Evolutionary conservation across 2,797 vertebrate species (phyloP), one percentile per base, ranked within the genome.

Genomic region (Sebastes minor): DNA sequence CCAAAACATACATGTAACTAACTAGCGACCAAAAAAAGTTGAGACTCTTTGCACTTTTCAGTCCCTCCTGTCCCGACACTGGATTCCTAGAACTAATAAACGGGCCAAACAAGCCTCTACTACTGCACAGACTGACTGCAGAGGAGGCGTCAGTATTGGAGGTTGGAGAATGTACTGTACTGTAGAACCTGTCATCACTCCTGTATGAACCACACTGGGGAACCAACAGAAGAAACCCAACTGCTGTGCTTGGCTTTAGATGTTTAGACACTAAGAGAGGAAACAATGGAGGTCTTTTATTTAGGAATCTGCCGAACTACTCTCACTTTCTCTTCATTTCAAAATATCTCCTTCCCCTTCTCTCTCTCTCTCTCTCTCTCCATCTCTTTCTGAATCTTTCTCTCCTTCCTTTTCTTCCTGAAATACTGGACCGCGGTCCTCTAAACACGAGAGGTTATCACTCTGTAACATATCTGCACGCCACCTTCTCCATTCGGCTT

Each of bases 21-120:
- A 76, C 8, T 67, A 71, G 78, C 1, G 72, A 88, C 82, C 89
- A 87, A 85, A 86, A 60, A 27, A 52, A 35, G 20, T 72, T 78
- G 18, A n/a, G 63, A 78, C 76, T 83, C 75, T 74, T 74, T 86
- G 88, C 86, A 90, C 89, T 87, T 87, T 84, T 67, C 65, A 72
- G 84, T 25, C n/a, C 59, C 16, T 89, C 52, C 78, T 74, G 85
- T 90, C 87, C 75, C 30, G 3, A 90, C 90, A 93, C 89, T 92
- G 91, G 87, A 91, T 75, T 80, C 65, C 32, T 55, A 13, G 42
- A 49, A 22, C 6, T 33, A 11, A 53, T 4, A 52, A 13, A 49
- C 1, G 18, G 81, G 60, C 28, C 79, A 20, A 52, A 74, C 70
- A 27, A 46, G 61, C 71, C 81, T 55, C 75, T 18, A 42, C 78